Percentiles rank a stretch among this genome's conserved stretches.
These are phyloP conservation scores for Lynx canadensis DNA, from an alignment of 2,113 vertebrate genomes.

Conservation along the genomic window DNA sequence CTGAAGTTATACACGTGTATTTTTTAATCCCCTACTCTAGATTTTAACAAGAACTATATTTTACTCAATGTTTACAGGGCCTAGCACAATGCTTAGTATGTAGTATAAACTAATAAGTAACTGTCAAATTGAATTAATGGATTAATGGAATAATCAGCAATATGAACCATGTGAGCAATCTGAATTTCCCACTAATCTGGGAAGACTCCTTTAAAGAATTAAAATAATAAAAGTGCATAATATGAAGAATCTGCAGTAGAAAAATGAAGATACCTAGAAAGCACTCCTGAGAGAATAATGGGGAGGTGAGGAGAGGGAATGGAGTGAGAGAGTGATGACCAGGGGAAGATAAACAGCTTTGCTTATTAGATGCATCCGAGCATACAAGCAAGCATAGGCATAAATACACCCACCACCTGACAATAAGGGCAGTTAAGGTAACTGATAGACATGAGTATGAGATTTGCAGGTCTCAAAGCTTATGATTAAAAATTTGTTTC, in stretches of 20 bases:
- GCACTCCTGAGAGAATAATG: not conserved
- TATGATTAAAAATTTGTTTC: conserved; percentile 48
- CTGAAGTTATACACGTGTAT: not conserved
- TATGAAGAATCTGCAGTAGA: not conserved
- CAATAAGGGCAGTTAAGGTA: not conserved
- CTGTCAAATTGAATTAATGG: conserved; percentile 24
- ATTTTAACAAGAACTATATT: conserved; percentile 52
- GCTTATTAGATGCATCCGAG: not conserved
- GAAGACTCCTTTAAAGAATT: not conserved
- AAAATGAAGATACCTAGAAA: conserved; percentile 22
- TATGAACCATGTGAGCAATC: conserved; percentile 37
- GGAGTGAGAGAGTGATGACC: conserved; percentile 10
- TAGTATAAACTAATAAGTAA: not conserved
- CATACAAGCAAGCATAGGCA: not conserved
- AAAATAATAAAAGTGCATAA: conserved; percentile 44
- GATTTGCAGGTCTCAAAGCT: conserved; percentile 15
- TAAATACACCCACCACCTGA: not conserved
- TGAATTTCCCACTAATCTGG: not conserved
- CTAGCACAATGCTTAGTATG: conserved; percentile 30
- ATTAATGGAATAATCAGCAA: conserved; percentile 31
- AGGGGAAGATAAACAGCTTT: not conserved
- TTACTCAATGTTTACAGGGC: not conserved
- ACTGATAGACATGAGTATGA: not conserved
- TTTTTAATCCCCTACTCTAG: not conserved
- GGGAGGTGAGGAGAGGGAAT: not conserved